Base-by-base conservation (phyloP, 2,888 invertebrate genomes). In the Chrysolina americana region DNA sequence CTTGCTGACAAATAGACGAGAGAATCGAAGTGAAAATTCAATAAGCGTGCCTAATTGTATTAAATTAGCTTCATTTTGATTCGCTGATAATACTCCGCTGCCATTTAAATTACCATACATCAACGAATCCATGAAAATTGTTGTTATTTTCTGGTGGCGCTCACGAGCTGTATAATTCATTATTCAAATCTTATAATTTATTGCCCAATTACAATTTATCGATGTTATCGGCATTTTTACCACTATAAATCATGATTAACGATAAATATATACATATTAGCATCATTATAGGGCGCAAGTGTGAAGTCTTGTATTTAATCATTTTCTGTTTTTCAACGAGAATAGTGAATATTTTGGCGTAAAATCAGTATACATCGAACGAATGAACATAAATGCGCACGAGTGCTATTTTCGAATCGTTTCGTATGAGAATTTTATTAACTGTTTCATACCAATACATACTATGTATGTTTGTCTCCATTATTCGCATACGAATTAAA, bases 101-200 rank as follows among this genome's bases (percentile, higher is more conserved):
- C 59, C 36, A 59, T 59, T 59, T 59, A 59, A 28, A 36, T 59
- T 59, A 59, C 8, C 59, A 36, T 59, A 28, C 19, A 59, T 36
- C 36, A 15, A 59, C 36, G n/a, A 36, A 36, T 59, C 59, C 59
- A n/a, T n/a, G 59, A 59, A 28, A 59, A 59, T 59, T 59, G 15
- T 36, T 59, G 59, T 59, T 59, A 59, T 59, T 59, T n/a, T 59
- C 28, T 59, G 59, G 59, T 59, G 23, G 59, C 59, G 59, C n/a
- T 59, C 59, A 36, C 59, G 59, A 36, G 59, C 36, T 36, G 15
- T 21, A 59, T 59, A 59, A 59, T 59, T 59, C 19, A 36, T 28
- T 59, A 59, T 59, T 59, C n/a, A 59, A 59, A 59, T 59, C 36
- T 23, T 28, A 59, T 59, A 59, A 59, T 36, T n/a, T n/a, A 59